Percentiles rank a stretch among this genome's conserved stretches.
Conservation (phyloP, 2,797 vertebrate genomes). For the Chiroxiphia lanceolata region DNA sequence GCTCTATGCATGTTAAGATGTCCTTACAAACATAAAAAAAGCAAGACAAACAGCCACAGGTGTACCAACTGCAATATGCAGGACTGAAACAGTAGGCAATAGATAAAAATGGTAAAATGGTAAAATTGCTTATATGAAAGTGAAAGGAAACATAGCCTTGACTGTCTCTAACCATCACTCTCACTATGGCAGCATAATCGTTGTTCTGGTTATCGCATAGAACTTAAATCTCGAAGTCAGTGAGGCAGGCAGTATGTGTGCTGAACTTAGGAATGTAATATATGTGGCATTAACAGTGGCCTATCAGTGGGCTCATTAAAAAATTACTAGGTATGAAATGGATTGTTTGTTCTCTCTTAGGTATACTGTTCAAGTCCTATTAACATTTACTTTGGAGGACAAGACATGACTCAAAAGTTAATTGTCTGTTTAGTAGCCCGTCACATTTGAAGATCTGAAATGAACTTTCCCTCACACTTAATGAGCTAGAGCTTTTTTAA, state of each 20-base stretch:
- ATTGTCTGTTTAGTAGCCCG: background rate
- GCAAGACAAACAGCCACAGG: background rate
- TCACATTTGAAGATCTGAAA: background rate
- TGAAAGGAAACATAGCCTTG: background rate
- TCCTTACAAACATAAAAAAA: background rate
- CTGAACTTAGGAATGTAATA: background rate
- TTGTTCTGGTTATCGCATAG: background rate
- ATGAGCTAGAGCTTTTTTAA: conserved; percentile 3
- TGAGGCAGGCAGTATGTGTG: background rate
- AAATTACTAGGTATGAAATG: background rate
- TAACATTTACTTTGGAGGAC: background rate
- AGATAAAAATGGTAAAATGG: background rate
- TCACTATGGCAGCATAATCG: background rate
- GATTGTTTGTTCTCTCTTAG: background rate
- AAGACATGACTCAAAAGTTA: background rate
- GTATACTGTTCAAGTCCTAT: background rate
- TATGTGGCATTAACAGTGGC: background rate
- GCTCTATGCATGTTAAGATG: background rate
- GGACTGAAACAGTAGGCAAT: background rate
- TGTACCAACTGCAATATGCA: background rate
- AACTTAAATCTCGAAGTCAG: background rate
- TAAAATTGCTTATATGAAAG: background rate
- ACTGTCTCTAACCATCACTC: background rate
- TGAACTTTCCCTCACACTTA: background rate
- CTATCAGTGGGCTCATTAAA: background rate